Base-by-base conservation (phyloP, 35 echinoderm and acorn worm genomes). In the Heliocidaris erythrogramma region DNA sequence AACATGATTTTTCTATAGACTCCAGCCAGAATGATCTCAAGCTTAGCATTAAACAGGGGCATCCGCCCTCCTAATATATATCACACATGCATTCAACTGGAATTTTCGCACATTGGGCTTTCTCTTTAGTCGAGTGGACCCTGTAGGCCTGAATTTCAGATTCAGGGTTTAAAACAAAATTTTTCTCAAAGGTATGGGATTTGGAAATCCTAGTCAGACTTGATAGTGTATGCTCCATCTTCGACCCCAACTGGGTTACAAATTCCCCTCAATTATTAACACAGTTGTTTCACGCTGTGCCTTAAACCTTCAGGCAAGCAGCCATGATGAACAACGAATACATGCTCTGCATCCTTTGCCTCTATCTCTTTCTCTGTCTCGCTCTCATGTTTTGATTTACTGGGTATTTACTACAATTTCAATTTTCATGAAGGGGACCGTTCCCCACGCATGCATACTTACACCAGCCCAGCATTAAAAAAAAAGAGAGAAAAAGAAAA, bases 241-340 rank as follows among this genome's bases (percentile, higher is more conserved):
- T 11, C 11, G 29, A 42, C 31, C 87, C 87, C 87, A 89, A 89
- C 87, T 48, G 87, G 32, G 87, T 89, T 89, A 89, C 87, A 89
- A 89, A 89, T 89, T 89, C 47, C 14, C 5, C 18, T 89, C 87
- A 89, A 89, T 89, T 89, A 89, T 47, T 89, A 89, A 48, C 87
- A 48, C 87, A 32, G 30, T 89, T 89, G 32, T 89, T 89, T 89
- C 87, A 89, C 8, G 87, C 87, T 89, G 87, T 89, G 87, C 5
- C 21, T 78, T 78, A 78, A 89, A 89, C 87, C 87, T 89, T 42
- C 31, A 24, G 87, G 87, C 87, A 42, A 24, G 32, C 30, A 42
- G 30, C 4, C 24, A 89, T 89, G 65, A 27, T 78, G 61, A 71
- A 71, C 61, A 71, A 27, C 61, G 17, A 24, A 16, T 71, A n/a